phyloP scores from a whole-genome alignment of 2,888 invertebrate species.

The Melolontha melolontha region DNA sequence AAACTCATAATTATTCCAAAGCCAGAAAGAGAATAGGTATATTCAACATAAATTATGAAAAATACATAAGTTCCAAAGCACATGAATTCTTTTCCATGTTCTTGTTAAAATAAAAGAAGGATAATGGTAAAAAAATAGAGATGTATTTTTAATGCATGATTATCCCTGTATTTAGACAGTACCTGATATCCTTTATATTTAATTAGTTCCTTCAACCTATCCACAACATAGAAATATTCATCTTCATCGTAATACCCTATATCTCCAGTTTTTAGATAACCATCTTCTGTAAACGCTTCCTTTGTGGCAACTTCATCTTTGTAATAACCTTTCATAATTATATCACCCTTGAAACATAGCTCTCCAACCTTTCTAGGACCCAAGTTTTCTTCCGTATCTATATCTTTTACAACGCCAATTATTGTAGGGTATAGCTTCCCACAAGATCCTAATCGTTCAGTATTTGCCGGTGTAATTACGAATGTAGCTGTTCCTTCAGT shows the following conservation, averaged over 20 bases:
- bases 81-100: too few species aligned
- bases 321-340: slow-evolving; percentile 73
- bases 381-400: slow-evolving; percentile 71
- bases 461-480: slow-evolving; percentile 58
- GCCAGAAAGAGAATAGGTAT: too few species aligned
- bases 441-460: slow-evolving; percentile 71
- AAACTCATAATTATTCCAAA: too few species aligned
- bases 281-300: slow-evolving; percentile 75
- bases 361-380: slow-evolving; percentile 80
- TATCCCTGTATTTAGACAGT: background rate
- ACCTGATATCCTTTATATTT: slow-evolving; percentile 89
- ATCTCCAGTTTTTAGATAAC: slow-evolving; percentile 85
- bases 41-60: too few species aligned
- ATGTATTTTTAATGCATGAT: background rate
- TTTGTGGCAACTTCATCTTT: slow-evolving; percentile 76
- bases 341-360: slow-evolving; percentile 82
- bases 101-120: too few species aligned
- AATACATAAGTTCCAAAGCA: too few species aligned
- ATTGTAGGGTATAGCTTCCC: slow-evolving; percentile 73
- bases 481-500: slow-evolving; percentile 78
- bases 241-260: slow-evolving; percentile 84
- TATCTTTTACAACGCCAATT: slow-evolving; percentile 73
- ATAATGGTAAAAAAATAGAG: too few species aligned
- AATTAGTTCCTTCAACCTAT: slow-evolving; percentile 89
- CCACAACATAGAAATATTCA: slow-evolving; percentile 83